Conservation (phyloP, 2,113 vertebrate genomes). For the Indicator indicator region DNA sequence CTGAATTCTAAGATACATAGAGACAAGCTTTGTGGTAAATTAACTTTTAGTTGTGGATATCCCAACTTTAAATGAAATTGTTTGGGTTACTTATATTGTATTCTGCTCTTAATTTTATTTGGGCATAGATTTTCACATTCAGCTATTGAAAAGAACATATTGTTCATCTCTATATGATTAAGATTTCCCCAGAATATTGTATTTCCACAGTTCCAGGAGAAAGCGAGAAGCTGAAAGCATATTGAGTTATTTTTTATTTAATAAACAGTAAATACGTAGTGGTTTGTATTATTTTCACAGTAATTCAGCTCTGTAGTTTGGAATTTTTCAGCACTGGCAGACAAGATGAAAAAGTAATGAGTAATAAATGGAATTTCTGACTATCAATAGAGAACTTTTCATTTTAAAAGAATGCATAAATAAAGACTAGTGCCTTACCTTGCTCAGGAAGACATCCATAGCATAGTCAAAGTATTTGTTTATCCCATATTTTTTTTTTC, state of each 20-base stretch:
- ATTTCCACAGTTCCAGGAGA: neutral
- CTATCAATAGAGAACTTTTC: neutral
- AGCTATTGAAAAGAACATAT: neutral
- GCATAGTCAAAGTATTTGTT: neutral
- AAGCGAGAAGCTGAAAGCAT: neutral
- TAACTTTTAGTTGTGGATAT: neutral
- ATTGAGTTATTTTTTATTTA: neutral
- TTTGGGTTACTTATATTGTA: neutral
- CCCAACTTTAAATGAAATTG: neutral
- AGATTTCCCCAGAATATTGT: neutral
- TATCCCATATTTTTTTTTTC: neutral
- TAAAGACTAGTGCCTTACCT: neutral
- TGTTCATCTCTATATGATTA: neutral
- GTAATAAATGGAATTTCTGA: neutral
- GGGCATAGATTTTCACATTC: neutral
- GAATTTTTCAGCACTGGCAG: neutral
- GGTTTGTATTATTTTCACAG: neutral
- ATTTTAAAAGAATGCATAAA: neutral
- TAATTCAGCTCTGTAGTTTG: neutral
- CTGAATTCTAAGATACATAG: neutral
- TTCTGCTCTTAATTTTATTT: neutral
- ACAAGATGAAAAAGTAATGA: neutral
- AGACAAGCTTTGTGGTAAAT: neutral
- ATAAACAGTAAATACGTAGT: neutral
- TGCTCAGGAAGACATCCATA: neutral